phyloP scores from a whole-genome alignment of 2,113 vertebrate genomes.

The Petaurus breviceps region DNA sequence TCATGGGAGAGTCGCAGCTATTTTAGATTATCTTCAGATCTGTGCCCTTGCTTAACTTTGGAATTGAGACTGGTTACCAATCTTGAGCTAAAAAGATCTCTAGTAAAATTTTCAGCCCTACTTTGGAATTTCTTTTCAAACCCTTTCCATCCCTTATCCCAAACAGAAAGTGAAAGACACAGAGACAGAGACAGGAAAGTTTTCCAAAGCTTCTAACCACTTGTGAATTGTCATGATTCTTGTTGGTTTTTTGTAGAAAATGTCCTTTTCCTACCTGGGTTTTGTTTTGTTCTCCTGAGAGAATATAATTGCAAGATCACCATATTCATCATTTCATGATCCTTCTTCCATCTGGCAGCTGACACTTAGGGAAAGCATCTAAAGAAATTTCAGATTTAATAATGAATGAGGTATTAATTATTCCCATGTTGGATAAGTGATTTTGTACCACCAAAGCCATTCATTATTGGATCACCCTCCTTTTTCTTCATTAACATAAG shows the following conservation, averaged over 20 bases:
- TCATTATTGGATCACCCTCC: constrained; percentile 20
- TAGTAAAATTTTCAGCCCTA: constrained; percentile 24
- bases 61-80: not conserved
- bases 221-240: constrained; percentile 19
- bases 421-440: constrained; percentile 58
- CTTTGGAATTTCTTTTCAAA: not conserved
- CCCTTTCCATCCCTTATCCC: no score
- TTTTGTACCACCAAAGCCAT: constrained; percentile 40
- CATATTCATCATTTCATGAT: constrained; percentile 38
- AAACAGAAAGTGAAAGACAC: not conserved
- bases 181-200: not conserved
- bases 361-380: constrained; percentile 54
- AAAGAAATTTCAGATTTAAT: constrained; percentile 52
- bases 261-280: constrained; percentile 26
- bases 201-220: constrained; percentile 31
- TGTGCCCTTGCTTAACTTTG: not conserved
- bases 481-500: constrained; percentile 33
- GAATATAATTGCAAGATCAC: constrained; percentile 6
- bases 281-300: constrained; percentile 48
- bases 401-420: constrained; percentile 67
- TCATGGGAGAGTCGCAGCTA: not conserved
- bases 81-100: not conserved
- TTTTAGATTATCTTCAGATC: not conserved
- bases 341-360: constrained; percentile 55
- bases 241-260: constrained; percentile 35